These are phyloP conservation scores for Heliconius ethilla DNA, from an alignment of 2,888 invertebrate genomes.

Conservation along the genomic window DNA sequence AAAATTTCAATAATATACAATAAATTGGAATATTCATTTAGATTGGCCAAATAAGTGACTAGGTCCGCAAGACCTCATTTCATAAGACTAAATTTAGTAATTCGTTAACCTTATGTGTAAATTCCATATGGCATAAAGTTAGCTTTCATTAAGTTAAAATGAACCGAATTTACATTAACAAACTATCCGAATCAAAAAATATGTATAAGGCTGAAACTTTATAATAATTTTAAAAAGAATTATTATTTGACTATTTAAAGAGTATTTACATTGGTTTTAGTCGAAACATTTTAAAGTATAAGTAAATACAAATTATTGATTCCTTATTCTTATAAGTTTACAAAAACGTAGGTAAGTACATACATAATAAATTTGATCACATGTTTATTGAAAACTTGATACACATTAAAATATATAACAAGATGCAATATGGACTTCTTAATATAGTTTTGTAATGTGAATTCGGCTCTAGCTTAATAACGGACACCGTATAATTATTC, in stretches of 20 bases:
- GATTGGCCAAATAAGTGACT: slow-evolving; percentile 82
- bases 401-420: slow-evolving; percentile 2
- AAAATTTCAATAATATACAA: slow-evolving; percentile 77
- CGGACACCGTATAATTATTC: slow-evolving; percentile 73
- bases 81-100: slow-evolving; percentile 82
- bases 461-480: slow-evolving; percentile 48
- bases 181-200: not conserved
- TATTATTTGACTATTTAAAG: not conserved
- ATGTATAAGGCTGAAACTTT: not conserved
- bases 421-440: not conserved
- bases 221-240: not conserved
- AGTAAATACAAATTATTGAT: slow-evolving; percentile 1
- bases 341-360: not conserved
- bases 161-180: slow-evolving; percentile 26
- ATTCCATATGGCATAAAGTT: slow-evolving; percentile 82
- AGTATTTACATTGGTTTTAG: slow-evolving; percentile 5
- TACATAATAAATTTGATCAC: slow-evolving; percentile 10
- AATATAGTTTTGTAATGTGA: slow-evolving; percentile 21
- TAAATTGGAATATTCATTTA: slow-evolving; percentile 81
- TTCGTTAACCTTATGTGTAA: slow-evolving; percentile 82
- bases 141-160: slow-evolving; percentile 79
- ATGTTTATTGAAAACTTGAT: not conserved
- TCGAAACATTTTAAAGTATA: not conserved
- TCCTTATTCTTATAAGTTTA: not conserved
- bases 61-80: slow-evolving; percentile 78